A percentile compares a stretch with the other conserved stretches of the same genome.
phyloP scores from a whole-genome alignment of 2,113 vertebrate genomes.

The Helogale parvula region DNA sequence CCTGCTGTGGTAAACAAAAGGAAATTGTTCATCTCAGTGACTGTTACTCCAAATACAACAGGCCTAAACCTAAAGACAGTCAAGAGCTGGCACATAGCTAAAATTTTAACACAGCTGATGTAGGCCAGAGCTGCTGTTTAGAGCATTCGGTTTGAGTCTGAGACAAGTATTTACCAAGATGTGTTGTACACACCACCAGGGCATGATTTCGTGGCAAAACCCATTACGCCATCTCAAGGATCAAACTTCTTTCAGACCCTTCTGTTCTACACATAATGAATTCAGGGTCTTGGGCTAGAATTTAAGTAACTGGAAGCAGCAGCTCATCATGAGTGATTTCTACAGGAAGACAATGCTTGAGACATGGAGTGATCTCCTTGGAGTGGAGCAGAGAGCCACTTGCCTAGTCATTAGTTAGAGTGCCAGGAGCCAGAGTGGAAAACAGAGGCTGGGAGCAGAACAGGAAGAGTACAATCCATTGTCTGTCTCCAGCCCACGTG shows the following conservation, averaged over 20 bases:
- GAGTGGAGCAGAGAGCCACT: background rate
- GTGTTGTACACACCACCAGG: background rate
- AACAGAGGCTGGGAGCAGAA: background rate
- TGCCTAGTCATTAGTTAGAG: constrained; percentile 26
- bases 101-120: background rate
- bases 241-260: constrained; percentile 8
- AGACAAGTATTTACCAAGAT: constrained; percentile 17
- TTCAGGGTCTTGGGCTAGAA: constrained; percentile 51
- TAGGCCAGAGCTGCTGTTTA: background rate
- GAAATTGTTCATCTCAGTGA: background rate
- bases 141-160: background rate
- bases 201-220: background rate
- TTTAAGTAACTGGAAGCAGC: background rate
- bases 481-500: background rate
- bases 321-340: constrained; percentile 24
- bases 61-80: background rate
- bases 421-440: background rate
- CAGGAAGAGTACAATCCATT: fast-evolving
- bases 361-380: background rate
- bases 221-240: background rate
- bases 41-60: background rate
- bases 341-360: constrained; percentile 16
- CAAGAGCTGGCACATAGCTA: background rate
- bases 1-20: background rate
- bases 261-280: background rate